Conservation (phyloP, 2,113 vertebrate genomes). For the Vombatus ursinus region DNA sequence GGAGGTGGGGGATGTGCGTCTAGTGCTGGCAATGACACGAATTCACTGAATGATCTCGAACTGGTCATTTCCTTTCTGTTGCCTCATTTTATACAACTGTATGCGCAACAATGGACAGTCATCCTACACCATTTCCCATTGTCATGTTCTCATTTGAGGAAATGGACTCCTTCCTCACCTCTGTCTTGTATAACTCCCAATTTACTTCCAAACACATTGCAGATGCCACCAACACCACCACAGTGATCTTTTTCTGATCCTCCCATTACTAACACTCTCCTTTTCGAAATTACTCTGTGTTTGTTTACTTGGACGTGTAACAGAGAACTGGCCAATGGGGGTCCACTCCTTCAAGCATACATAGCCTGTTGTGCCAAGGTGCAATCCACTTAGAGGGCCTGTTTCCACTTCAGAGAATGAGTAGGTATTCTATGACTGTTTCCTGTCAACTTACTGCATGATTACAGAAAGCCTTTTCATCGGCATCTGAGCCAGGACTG, state of each 20-base stretch:
- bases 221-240: neutral
- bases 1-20: neutral
- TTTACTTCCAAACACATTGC: neutral
- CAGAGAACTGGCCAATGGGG: neutral
- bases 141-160: neutral
- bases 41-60: neutral
- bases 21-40: neutral
- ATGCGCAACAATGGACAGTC: neutral
- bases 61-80: neutral
- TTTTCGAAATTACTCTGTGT: neutral
- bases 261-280: neutral
- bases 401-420: neutral
- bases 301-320: neutral
- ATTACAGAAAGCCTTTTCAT: neutral
- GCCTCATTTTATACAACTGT: neutral
- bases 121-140: neutral
- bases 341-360: neutral
- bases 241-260: neutral
- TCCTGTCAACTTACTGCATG: neutral
- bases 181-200: neutral
- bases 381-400: neutral
- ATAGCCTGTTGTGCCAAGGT: neutral
- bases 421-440: neutral
- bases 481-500: neutral
- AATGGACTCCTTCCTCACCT: neutral